Base-by-base conservation (phyloP, 2,113 vertebrate genomes). In the Chamaetylas fuelleborni region DNA sequence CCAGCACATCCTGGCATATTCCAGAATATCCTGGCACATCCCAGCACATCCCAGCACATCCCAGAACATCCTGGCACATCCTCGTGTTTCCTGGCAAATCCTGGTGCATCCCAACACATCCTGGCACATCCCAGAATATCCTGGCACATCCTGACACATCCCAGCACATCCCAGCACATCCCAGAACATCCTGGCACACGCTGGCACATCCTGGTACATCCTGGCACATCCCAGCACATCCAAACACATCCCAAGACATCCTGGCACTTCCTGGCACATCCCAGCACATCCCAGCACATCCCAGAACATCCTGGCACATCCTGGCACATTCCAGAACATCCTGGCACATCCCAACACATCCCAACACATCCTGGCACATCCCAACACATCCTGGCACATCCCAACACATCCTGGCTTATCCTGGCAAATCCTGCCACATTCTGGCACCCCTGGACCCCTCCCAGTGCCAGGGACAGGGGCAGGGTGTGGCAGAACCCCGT, bases 181-280 rank as follows among this genome's bases (percentile, higher is more conserved):
- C 31, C 4, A 3, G 11, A 0, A 3, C 23, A 13, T 66, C 64
- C 42, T 22, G 3, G 19, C 1, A 6, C 14, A 24, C 18, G 15
- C 22, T 2, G 0, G 15, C 1, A 6, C 14, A 24, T 24, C 22
- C 22, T 2, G 0, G 15, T 4, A 22, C n/a, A 14, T 29, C n/a
- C 66, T 4, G 2, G 18, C 1, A 4, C 25, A 28, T 36, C 29
- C 61, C 3, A 1, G 18, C 1, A 4, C 25, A 28, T 36, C 29
- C 61, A 2, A 1, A 8, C 3, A 3, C 9, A 23, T 38, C 14
- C 66, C 1, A 0, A 8, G 2, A 9, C 53, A 42, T 11, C 64
- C 53, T 5, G 5, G 10, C 2, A 2, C 22, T 12, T 18, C 17
- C 60, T 12, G 12, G 3, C 2, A 5, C 29, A 24, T 45, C 64